A percentile compares a stretch with the other conserved stretches of the same genome.
Evolutionary conservation across 2,113 vertebrate genomes (phyloP).

Genomic region (Ameiurus melas): DNA sequence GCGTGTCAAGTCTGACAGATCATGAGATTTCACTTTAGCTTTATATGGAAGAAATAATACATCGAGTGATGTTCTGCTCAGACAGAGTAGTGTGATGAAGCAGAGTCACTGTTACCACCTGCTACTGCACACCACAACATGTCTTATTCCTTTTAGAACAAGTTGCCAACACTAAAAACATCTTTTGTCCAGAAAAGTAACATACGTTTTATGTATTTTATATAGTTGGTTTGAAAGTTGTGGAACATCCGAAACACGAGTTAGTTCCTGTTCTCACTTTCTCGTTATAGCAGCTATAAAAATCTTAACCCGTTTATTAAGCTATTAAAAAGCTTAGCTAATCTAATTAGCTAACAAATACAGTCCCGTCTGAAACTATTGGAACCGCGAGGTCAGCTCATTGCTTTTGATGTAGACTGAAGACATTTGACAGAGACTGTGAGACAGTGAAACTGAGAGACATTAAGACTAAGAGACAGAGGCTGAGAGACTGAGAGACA

Average conservation of each 20-base stretch:
- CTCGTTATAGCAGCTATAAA: not conserved
- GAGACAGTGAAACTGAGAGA: not conserved
- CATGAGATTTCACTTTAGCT: not conserved
- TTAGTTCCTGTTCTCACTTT: not conserved
- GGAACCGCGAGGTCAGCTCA: too few relatives aligned
- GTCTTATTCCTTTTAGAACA: not conserved
- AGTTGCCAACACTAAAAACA: not conserved
- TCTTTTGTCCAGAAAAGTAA: not conserved
- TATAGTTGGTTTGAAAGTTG: not conserved
- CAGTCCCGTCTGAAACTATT: too few relatives aligned
- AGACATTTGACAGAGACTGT: not conserved
- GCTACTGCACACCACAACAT: not conserved
- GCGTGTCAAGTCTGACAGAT: too few relatives aligned
- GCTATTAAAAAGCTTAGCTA: too few relatives aligned
- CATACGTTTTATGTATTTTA: not conserved
- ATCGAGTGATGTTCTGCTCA: not conserved
- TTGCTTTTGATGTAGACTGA: too few relatives aligned
- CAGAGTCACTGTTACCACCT: not conserved
- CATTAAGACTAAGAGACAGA: not conserved
- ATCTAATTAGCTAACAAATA: too few relatives aligned
- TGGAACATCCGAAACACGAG: not conserved
- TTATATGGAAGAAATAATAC: not conserved
- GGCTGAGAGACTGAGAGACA: not conserved
- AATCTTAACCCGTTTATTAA: too few relatives aligned
- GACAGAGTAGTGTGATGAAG: not conserved